Conservation (phyloP, 2,113 vertebrate genomes). For the Plectropomus leopardus region DNA sequence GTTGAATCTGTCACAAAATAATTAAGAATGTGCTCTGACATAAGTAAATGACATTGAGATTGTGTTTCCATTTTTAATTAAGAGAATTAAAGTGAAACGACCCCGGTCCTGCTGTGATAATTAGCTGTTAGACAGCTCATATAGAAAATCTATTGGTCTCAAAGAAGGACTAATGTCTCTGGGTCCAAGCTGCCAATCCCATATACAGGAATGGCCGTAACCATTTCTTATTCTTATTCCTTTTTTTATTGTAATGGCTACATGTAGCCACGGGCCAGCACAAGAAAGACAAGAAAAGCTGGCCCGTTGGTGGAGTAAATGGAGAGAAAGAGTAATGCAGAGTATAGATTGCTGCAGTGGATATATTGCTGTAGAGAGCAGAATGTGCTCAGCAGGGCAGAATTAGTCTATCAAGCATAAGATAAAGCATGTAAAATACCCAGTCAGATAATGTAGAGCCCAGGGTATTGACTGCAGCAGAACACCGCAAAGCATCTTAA, state of each 20-base stretch:
- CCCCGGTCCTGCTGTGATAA: constrained; percentile 52
- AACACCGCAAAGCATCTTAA: constrained; percentile 30
- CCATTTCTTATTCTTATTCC: not conserved
- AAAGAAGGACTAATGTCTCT: constrained; percentile 43
- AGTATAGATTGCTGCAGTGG: constrained; percentile 59
- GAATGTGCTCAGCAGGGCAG: constrained; percentile 49
- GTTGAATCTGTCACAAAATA: constrained; percentile 35
- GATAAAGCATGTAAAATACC: constrained; percentile 58
- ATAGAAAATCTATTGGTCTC: constrained; percentile 54
- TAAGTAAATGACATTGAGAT: constrained; percentile 50
- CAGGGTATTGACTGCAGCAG: constrained; percentile 34
- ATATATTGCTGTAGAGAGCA: constrained; percentile 58
- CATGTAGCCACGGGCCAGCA: constrained; percentile 54
- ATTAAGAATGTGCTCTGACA: constrained; percentile 42
- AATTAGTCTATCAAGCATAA: constrained; percentile 47
- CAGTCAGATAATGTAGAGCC: constrained; percentile 41
- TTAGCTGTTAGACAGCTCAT: constrained; percentile 40
- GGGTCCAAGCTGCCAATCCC: constrained; percentile 17
- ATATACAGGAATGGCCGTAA: constrained; percentile 22
- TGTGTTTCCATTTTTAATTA: constrained; percentile 57
- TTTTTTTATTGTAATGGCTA: constrained; percentile 29
- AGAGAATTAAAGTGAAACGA: constrained; percentile 56
- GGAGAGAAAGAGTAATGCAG: constrained; percentile 35
- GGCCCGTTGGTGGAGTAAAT: constrained; percentile 41
- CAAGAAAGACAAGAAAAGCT: constrained; percentile 41